Evolutionary conservation across 2,888 invertebrate species (phyloP).

Genomic region (Caenorhabditis angaria): DNA sequence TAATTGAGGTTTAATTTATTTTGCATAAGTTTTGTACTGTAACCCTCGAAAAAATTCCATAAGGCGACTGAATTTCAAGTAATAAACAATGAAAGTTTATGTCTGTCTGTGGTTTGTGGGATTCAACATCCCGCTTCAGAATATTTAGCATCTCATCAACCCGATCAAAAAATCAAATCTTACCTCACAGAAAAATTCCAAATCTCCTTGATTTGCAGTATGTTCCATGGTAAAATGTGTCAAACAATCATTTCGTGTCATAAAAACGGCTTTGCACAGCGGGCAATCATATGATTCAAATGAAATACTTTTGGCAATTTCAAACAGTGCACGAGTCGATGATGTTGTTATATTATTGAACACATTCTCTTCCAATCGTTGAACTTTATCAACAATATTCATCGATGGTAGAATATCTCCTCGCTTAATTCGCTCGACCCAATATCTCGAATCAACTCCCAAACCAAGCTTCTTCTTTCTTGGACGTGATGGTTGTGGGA

Average conservation of each 20-base stretch:
- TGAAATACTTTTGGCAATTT: constrained; percentile 60
- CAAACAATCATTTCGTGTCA: constrained; percentile 63
- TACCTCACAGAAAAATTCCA: constrained; percentile 68
- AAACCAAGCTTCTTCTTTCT: constrained; percentile 66
- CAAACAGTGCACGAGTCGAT: constrained; percentile 54
- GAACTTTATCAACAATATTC: constrained; percentile 62
- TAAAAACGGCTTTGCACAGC: constrained; percentile 64
- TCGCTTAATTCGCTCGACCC: constrained; percentile 63
- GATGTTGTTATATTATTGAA: constrained; percentile 50
- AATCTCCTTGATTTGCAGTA: constrained; percentile 43
- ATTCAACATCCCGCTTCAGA: not conserved
- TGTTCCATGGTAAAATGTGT: constrained; percentile 65
- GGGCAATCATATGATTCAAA: constrained; percentile 71
- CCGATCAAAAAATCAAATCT: constrained; percentile 11
- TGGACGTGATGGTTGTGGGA: constrained; percentile 46
- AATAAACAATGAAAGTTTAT: too few species aligned
- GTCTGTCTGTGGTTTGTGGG: too few species aligned
- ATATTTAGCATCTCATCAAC: not conserved
- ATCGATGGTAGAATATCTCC: constrained; percentile 67
- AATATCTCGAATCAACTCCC: constrained; percentile 57
- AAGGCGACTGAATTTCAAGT: too few species aligned
- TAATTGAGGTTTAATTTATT: too few species aligned
- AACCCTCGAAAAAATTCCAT: too few species aligned
- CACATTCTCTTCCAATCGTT: constrained; percentile 52
- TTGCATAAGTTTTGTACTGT: not conserved